These are phyloP conservation scores for Andrena fulva DNA, from an alignment of 2,888 invertebrate genomes.

Conservation along the genomic window DNA sequence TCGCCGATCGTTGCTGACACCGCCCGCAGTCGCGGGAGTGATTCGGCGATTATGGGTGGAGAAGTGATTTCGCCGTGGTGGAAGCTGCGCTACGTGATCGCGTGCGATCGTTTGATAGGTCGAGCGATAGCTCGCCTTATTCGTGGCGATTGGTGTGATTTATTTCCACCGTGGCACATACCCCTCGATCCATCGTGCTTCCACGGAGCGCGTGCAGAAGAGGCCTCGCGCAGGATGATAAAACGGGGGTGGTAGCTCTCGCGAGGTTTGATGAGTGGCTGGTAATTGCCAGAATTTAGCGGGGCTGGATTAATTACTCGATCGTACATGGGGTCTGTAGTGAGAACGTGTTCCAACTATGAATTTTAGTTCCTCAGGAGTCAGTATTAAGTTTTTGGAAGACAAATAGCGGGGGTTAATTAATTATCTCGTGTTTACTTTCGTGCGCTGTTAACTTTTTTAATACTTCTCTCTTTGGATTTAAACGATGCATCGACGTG, in stretches of 20 bases:
- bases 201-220: not conserved
- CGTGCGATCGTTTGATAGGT: not conserved
- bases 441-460: too few species aligned
- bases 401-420: too few species aligned
- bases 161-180: not conserved
- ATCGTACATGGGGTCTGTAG: not conserved
- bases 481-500: too few species aligned
- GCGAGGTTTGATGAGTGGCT: constrained; percentile 17
- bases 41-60: not conserved
- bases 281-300: constrained; percentile 34
- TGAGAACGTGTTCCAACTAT: too few species aligned
- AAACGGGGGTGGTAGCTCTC: constrained; percentile 13
- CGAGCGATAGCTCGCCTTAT: constrained; percentile 19
- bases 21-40: not conserved
- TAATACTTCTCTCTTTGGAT: too few species aligned
- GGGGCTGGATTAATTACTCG: constrained; percentile 22
- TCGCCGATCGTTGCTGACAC: constrained; percentile 1
- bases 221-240: constrained; percentile 28
- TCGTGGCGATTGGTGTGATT: not conserved
- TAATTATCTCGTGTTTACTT: too few species aligned
- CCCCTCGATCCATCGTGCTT: constrained; percentile 10
- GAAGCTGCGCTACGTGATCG: not conserved
- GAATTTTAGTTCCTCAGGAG: not conserved
- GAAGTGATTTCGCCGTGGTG: not conserved
- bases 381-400: too few species aligned